A percentile compares a stretch with the other conserved stretches of the same genome.
These are phyloP conservation scores for Ashinkailepas kermadecensis DNA, from an alignment of 2,888 invertebrate genomes.

Conservation along the genomic window DNA sequence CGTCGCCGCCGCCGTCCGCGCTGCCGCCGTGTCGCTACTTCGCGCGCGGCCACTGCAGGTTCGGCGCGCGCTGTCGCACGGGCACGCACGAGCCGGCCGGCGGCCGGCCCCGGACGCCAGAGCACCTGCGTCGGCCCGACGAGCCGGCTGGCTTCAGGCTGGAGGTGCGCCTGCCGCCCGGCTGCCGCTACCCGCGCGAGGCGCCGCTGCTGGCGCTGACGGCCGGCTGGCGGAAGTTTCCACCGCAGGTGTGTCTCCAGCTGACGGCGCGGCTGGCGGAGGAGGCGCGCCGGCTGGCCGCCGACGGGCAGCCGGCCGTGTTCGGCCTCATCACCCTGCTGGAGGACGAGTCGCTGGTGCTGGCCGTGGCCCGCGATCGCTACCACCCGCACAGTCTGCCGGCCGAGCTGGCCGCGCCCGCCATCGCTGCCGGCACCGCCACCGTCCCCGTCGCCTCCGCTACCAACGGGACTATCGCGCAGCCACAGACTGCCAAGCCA, in stretches of 20 bases:
- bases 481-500: neutral
- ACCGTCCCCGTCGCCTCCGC: neutral
- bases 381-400: constrained; percentile 25
- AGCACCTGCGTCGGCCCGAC: constrained; percentile 36
- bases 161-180: constrained; percentile 65
- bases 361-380: constrained; percentile 1
- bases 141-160: constrained; percentile 42
- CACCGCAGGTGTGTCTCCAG: constrained; percentile 56
- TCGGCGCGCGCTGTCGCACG: constrained; percentile 65
- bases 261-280: constrained; percentile 57
- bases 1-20: constrained; percentile 37
- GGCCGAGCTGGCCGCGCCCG: neutral
- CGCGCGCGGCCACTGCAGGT: constrained; percentile 59
- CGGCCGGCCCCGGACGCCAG: constrained; percentile 40
- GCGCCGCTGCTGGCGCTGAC: constrained; percentile 63
- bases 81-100: constrained; percentile 42
- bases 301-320: constrained; percentile 62
- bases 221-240: constrained; percentile 52
- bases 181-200: constrained; percentile 62
- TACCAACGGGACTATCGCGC: neutral
- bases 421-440: neutral
- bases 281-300: constrained; percentile 58
- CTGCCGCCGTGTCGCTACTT: constrained; percentile 52
- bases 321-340: constrained; percentile 57
- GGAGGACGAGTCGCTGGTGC: constrained; percentile 25